Percentiles rank a stretch among this genome's conserved stretches.
phyloP scores from a whole-genome alignment of 2,113 vertebrate genomes.

The Philantomba maxwellii region DNA sequence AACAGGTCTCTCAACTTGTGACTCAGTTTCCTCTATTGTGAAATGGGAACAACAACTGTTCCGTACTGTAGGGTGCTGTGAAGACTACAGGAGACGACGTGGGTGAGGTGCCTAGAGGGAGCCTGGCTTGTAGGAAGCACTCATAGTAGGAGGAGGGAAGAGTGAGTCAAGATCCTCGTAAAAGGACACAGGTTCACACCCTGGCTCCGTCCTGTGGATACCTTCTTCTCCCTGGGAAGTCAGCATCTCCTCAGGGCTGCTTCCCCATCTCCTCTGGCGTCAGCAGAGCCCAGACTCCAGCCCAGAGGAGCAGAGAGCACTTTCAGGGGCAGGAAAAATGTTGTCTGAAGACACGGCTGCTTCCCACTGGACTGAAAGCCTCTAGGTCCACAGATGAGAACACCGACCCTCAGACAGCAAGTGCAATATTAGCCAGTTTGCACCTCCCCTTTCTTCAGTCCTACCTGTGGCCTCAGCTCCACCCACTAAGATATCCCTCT shows the following conservation, averaged over 20 bases:
- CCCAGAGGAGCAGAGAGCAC: neutral
- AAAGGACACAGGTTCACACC: neutral
- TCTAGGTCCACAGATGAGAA: neutral
- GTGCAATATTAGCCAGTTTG: neutral
- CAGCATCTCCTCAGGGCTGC: neutral
- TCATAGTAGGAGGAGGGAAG: neutral
- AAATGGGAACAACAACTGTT: neutral
- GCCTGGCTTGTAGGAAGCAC: neutral
- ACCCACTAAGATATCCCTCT: constrained; percentile 92
- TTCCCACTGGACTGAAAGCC: neutral
- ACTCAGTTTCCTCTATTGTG: neutral
- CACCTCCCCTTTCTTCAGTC: neutral
- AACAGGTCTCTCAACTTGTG: neutral
- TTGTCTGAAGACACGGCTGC: neutral
- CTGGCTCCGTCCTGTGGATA: neutral
- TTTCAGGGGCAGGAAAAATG: neutral
- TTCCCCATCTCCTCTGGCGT: neutral
- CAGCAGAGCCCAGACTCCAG: neutral
- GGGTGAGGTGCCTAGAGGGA: neutral
- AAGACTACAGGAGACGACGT: neutral
- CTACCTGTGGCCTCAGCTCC: constrained; percentile 92
- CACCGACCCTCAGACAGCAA: neutral
- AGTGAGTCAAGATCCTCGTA: neutral
- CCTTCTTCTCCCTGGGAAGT: neutral
- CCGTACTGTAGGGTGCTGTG: neutral